phyloP scores from a whole-genome alignment of 2,888 invertebrate genomes.

The Pseudococcus viburni region DNA sequence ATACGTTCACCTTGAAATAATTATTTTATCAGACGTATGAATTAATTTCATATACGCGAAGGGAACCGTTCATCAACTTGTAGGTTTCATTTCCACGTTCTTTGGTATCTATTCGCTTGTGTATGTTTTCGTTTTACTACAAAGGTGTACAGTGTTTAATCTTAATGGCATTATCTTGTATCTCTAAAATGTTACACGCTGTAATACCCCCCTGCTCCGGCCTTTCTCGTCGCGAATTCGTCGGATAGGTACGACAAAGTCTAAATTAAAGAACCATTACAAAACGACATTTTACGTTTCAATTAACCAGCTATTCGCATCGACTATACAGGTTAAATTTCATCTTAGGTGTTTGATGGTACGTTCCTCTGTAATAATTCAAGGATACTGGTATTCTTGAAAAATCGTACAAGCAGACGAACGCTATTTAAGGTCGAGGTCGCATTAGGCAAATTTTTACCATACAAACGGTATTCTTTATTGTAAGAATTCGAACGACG shows the following conservation, averaged over 20 bases:
- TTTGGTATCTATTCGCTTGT: not conserved
- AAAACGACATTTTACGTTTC: slow-evolving; percentile 41
- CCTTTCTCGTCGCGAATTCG: not conserved
- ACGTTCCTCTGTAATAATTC: not conserved
- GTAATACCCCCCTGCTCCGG: not conserved
- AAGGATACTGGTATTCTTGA: slow-evolving; percentile 48
- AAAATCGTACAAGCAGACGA: not conserved
- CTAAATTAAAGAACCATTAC: not conserved
- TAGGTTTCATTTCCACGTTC: slow-evolving; percentile 27
- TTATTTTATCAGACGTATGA: slow-evolving; percentile 45
- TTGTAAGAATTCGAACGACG: slow-evolving; percentile 18
- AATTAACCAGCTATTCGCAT: slow-evolving; percentile 26
- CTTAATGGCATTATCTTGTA: slow-evolving; percentile 46
- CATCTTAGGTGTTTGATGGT: not conserved
- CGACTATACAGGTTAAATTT: not conserved
- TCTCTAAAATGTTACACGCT: not conserved
- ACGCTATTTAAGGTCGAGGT: slow-evolving; percentile 41
- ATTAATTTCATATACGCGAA: slow-evolving; percentile 31
- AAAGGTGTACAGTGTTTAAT: not conserved
- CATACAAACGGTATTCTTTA: not conserved
- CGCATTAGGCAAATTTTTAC: slow-evolving; percentile 43
- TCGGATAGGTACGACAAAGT: not conserved
- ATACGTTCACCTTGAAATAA: slow-evolving; percentile 52
- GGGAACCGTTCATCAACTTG: slow-evolving; percentile 13
- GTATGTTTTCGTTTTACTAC: not conserved